These are phyloP conservation scores for Poeciliopsis gracilis DNA, from an alignment of 2,797 vertebrate genomes.

Conservation along the genomic window DNA sequence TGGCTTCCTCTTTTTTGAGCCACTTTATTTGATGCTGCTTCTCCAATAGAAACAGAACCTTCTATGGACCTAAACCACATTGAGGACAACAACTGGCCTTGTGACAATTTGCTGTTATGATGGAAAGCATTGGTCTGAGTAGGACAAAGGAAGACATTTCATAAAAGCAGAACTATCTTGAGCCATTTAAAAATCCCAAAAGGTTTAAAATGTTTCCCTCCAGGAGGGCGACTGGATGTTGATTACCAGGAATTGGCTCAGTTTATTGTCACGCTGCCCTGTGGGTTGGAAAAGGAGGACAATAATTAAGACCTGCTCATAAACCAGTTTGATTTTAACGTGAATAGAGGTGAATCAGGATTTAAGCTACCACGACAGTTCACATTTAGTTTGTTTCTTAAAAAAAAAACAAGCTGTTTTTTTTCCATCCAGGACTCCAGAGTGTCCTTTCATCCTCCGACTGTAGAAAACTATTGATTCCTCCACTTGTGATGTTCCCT, in stretches of 20 bases:
- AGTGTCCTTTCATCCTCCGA: neutral
- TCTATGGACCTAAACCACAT: too few relatives aligned
- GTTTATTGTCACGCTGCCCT: neutral
- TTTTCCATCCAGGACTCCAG: neutral
- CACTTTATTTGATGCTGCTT: too few relatives aligned
- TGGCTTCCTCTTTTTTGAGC: too few relatives aligned
- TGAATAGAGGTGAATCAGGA: neutral
- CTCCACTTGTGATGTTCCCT: neutral
- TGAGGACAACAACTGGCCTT: too few relatives aligned
- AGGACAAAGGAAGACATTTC: neutral
- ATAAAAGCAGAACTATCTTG: neutral
- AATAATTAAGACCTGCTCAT: neutral
- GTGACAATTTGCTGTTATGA: neutral
- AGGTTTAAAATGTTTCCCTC: neutral
- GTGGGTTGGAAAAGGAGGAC: neutral
- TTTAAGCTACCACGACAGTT: neutral
- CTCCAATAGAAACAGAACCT: too few relatives aligned
- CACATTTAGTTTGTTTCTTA: neutral
- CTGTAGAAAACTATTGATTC: slow-evolving; percentile 2
- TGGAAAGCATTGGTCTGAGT: neutral
- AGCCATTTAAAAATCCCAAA: neutral
- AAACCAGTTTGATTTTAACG: neutral
- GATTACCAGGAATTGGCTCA: neutral
- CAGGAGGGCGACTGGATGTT: neutral
- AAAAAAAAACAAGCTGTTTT: neutral